Evolutionary conservation across 2,888 invertebrate species (phyloP), one percentile per base, ranked within the genome.

Genomic region (Norana najaformis): DNA sequence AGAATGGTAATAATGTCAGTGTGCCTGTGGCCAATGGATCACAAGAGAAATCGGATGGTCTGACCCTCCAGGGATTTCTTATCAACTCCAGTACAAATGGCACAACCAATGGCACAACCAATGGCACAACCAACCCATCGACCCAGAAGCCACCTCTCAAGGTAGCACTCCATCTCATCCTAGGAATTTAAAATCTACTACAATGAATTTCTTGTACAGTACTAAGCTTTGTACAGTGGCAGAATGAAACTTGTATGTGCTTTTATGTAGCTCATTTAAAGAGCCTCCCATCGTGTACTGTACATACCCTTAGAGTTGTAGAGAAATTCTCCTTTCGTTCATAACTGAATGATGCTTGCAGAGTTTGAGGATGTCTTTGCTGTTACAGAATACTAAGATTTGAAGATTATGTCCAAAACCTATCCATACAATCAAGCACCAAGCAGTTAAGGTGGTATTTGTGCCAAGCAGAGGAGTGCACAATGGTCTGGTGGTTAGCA

Each of bases 61-160:
- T 94, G 36, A 92, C 94, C 30, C 92, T 94, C 36, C 94, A 94
- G 90, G 94, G 94, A 13, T 92, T 94, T 88, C 93, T 94, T 13
- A 94, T 94, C 0, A 93, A 94, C 89, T 93, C 93, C 23, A 93
- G 92, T n/a, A 13, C 69, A 69, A 69, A 69, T 69, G 69, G 69
- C 69, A n/a, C 69, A 69, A n/a, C 69, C 89, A 83, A 53, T 36
- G 53, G 69, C 8, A 34, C 89, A 14, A 30, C 89, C 39, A 69
- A 89, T 37, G 83, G 35, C 38, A 38, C 35, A 36, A 38, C 53
- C 36, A 38, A 47, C 23, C n/a, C 83, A 85, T 3, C 85, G 23
- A 39, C 34, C 18, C 82, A 89, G 36, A 83, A 89, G 39, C 41
- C 37, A 85, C 85, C 18, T 20, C 41, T 39, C 34, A 41, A 47